These are phyloP conservation scores for Montipora efflorescens DNA, from an alignment of 64 coral and sea anemone genomes.

Conservation along the genomic window DNA sequence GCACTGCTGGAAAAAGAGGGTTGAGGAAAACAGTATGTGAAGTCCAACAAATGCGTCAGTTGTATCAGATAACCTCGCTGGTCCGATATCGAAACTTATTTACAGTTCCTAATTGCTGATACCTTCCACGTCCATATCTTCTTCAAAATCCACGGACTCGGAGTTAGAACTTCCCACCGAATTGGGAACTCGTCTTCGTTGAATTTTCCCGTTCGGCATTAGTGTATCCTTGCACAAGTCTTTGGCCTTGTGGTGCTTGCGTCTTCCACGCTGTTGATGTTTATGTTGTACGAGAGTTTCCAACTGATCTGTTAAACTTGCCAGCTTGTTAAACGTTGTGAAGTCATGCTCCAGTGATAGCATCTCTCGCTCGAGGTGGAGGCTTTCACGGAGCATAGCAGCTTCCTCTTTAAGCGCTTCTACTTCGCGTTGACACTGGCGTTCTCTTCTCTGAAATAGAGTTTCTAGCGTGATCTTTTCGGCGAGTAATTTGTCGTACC, in stretches of 20 bases:
- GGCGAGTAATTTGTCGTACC: slow-evolving; percentile 80
- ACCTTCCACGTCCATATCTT: slow-evolving; percentile 1
- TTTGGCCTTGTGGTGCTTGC: slow-evolving; percentile 6
- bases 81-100: not conserved
- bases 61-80: not conserved
- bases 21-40: not conserved
- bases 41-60: not conserved
- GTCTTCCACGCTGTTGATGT: slow-evolving; percentile 36
- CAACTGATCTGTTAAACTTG: slow-evolving; percentile 81
- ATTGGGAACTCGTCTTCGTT: slow-evolving; percentile 27
- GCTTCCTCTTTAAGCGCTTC: slow-evolving; percentile 86
- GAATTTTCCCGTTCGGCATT: slow-evolving; percentile 16
- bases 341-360: slow-evolving; percentile 88
- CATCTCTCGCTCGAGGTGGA: slow-evolving; percentile 87
- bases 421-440: slow-evolving; percentile 78
- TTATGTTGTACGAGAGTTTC: slow-evolving; percentile 77
- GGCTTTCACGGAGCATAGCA: slow-evolving; percentile 66
- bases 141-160: slow-evolving; percentile 12
- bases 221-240: not conserved
- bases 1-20: not conserved
- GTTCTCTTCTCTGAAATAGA: slow-evolving; percentile 78
- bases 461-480: slow-evolving; percentile 89
- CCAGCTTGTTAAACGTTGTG: slow-evolving; percentile 82
- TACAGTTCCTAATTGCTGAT: not conserved
- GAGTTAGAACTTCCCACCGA: slow-evolving; percentile 47